Evolutionary conservation across 2,797 vertebrate species (phyloP), one percentile per base, ranked within the genome.

Genomic region (Lepus oiostolus): DNA sequence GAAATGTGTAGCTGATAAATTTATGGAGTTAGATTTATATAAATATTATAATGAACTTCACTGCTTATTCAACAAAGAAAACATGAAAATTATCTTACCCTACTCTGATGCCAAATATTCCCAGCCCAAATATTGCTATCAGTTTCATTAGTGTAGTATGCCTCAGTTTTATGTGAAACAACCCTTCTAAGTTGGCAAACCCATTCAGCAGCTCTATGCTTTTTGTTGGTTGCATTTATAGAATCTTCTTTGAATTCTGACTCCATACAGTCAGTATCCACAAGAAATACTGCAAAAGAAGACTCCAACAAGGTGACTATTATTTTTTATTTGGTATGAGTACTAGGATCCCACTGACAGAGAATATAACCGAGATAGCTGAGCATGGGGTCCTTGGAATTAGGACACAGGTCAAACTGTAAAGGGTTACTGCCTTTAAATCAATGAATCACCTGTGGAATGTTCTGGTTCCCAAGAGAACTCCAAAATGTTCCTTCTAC

Each of bases 161-260:
- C 16, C 50, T 70, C 82, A 24, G 3, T 58, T 54, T 87, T n/a
- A 47, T 65, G 19, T 47, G 42, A 75, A 75, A 54, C 30, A 65
- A 85, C 7, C 8, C 10, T 65, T 32, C 26, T 42, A 50, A 84
- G 76, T 62, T 67, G 24, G 35, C 7, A 67, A 83, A 65, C 19
- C 5, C 4, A 63, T 68, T 88, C 65, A 72, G 7, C 22, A 52
- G 84, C 32, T 77, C 2, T 77, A 2, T 82, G 30, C 54, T 68
- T 91, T 76, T 68, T 77, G 5, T 77, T 91, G 91, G 13, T 28
- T 95, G 50, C 11, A 77, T 68, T 81, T 42, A 22, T 63, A 63
- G 38, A 6, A 79, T 74, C 35, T 26, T 38, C 52, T 74, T 68
- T 54, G 28, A 28, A 91, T 65, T 85, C 8, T 65, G n/a, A 72